phyloP scores from a whole-genome alignment of 2,888 invertebrate genomes.

The Phytoseiulus persimilis region DNA sequence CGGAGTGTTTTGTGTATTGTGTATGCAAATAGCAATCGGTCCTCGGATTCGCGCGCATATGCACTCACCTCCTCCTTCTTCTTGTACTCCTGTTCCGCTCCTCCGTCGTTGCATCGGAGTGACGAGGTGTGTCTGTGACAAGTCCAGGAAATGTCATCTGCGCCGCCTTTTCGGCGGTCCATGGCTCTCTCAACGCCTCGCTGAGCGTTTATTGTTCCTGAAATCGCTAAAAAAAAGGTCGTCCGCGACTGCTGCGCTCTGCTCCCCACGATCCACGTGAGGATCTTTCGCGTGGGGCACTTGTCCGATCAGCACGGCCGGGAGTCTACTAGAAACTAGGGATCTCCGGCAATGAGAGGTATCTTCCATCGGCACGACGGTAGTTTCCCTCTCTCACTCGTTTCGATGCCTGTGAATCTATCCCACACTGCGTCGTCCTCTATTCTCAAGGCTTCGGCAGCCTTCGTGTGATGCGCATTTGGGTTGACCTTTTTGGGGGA shows the following conservation, averaged over 20 bases:
- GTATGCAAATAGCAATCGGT: background rate
- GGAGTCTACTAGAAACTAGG: too few relatives aligned
- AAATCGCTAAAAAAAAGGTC: background rate
- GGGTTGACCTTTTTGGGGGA: background rate
- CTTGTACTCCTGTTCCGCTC: background rate
- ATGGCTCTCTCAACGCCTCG: background rate
- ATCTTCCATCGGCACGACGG: too few relatives aligned
- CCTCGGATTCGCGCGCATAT: background rate
- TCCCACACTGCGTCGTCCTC: too few relatives aligned
- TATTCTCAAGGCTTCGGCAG: too few relatives aligned
- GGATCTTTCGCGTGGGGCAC: too few relatives aligned
- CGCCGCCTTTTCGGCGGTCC: background rate
- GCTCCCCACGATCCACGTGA: background rate
- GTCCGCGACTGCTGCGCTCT: background rate
- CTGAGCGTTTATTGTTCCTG: background rate
- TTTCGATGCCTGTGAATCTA: too few relatives aligned
- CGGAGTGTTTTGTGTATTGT: background rate
- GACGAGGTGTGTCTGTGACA: constrained; percentile 5
- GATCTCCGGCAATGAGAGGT: too few relatives aligned
- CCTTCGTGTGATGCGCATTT: background rate
- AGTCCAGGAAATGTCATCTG: background rate
- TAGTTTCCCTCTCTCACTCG: too few relatives aligned
- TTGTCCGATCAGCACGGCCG: too few relatives aligned
- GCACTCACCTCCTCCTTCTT: background rate
- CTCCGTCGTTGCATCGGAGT: background rate